Evolutionary conservation across 2,113 vertebrate species (phyloP).

Genomic region (Lepus europaeus): DNA sequence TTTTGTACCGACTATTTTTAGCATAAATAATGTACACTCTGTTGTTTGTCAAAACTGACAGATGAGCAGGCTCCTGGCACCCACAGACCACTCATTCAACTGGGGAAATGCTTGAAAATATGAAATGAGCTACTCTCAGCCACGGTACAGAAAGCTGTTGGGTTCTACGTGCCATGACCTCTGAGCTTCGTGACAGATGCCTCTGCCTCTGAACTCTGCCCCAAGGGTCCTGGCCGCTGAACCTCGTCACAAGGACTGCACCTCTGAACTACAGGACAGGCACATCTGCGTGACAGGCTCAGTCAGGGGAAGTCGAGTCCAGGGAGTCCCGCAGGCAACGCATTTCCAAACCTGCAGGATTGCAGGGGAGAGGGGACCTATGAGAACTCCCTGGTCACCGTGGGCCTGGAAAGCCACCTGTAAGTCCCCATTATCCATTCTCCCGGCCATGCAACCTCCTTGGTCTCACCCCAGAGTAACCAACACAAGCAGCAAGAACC

Average conservation of each 20-base stretch:
- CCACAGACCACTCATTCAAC: constrained; percentile 47
- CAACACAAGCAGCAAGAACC: neutral
- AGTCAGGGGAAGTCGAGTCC: neutral
- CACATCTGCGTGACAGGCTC: neutral
- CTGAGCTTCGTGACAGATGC: neutral
- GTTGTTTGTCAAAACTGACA: constrained; percentile 67
- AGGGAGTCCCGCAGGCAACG: neutral
- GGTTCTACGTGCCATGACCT: fast-evolving
- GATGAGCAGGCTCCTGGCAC: constrained; percentile 44
- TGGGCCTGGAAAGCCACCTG: neutral
- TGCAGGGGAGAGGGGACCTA: too few species aligned
- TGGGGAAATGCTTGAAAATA: constrained; percentile 43
- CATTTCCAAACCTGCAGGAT: neutral
- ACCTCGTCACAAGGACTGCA: neutral
- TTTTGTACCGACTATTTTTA: constrained; percentile 62
- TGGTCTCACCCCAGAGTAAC: neutral
- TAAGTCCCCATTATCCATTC: neutral
- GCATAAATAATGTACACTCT: constrained; percentile 58
- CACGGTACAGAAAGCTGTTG: neutral
- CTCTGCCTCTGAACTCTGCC: neutral
- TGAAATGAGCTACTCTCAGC: constrained; percentile 14
- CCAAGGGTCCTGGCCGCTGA: neutral
- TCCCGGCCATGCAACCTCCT: neutral
- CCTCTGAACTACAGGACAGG: neutral
- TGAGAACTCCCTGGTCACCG: neutral